Conservation (phyloP, 2,888 invertebrate genomes). For the Meandrusa payeni region DNA sequence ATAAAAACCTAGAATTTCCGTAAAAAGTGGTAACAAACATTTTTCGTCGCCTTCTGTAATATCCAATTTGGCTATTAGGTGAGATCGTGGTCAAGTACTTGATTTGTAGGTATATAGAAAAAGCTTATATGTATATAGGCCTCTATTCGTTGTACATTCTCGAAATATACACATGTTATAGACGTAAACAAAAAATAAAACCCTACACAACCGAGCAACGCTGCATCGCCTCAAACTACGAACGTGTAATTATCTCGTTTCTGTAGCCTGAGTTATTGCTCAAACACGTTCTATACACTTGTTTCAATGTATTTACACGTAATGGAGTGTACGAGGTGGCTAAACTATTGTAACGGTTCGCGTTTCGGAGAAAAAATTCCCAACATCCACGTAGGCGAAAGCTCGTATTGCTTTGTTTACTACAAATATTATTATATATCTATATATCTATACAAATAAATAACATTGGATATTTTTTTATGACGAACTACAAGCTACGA, state of each 20-base stretch:
- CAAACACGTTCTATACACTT: slow-evolving; percentile 22
- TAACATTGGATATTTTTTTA: too few relatives aligned
- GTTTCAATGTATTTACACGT: slow-evolving; percentile 17
- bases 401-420: slow-evolving; percentile 3
- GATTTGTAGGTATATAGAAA: too few relatives aligned
- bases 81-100: too few relatives aligned
- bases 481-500: too few relatives aligned
- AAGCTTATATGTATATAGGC: too few relatives aligned
- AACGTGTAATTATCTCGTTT: slow-evolving; percentile 6
- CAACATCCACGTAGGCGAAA: slow-evolving; percentile 28
- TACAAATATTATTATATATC: not conserved
- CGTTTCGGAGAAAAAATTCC: slow-evolving; percentile 35
- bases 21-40: too few relatives aligned
- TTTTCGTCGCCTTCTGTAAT: too few relatives aligned
- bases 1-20: too few relatives aligned
- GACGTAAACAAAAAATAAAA: not conserved
- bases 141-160: too few relatives aligned
- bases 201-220: not conserved
- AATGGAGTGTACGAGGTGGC: slow-evolving; percentile 23
- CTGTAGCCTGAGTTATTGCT: slow-evolving; percentile 5
- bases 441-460: too few relatives aligned
- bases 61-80: too few relatives aligned
- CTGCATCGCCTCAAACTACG: not conserved
- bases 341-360: slow-evolving; percentile 35
- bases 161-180: too few relatives aligned